A percentile compares a stretch with the other conserved stretches of the same genome.
Evolutionary conservation across 2,113 vertebrate genomes (phyloP).

Genomic region (Oophaga pumilio): DNA sequence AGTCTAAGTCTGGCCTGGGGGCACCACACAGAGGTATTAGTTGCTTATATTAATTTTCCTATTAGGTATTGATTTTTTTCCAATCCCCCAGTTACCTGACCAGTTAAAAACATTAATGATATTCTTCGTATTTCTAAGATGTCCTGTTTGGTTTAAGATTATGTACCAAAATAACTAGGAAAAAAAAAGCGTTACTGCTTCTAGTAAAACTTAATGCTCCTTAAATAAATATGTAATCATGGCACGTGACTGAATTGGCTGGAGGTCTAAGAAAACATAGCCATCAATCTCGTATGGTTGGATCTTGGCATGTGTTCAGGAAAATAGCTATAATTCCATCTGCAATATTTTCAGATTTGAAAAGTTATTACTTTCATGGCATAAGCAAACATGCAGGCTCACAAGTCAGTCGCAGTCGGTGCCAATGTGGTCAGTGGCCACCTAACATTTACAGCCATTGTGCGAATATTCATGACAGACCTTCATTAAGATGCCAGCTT

Average conservation of each 20-base stretch:
- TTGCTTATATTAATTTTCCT: not conserved
- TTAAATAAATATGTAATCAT: slow-evolving; percentile 45
- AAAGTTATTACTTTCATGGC: not conserved
- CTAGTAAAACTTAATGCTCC: slow-evolving; percentile 6
- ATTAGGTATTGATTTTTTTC: not conserved
- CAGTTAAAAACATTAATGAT: not conserved
- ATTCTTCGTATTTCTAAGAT: not conserved
- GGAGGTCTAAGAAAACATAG: slow-evolving; percentile 9
- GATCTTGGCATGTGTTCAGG: not conserved
- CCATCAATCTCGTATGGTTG: slow-evolving; percentile 18
- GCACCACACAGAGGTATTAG: too few relatives aligned
- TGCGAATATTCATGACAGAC: too few relatives aligned
- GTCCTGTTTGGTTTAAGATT: not conserved
- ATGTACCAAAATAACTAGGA: not conserved
- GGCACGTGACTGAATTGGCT: slow-evolving; percentile 24
- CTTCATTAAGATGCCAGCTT: too few relatives aligned
- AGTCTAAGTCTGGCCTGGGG: too few relatives aligned
- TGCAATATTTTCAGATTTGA: not conserved
- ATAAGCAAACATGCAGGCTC: too few relatives aligned
- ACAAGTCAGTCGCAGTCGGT: too few relatives aligned
- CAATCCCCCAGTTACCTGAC: not conserved
- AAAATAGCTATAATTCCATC: slow-evolving; percentile 32
- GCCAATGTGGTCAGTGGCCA: too few relatives aligned
- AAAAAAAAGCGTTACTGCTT: not conserved
- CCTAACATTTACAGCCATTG: too few relatives aligned